Base-by-base conservation (phyloP, 1,140 invertebrate species). In the Drosophila ambigua region DNA sequence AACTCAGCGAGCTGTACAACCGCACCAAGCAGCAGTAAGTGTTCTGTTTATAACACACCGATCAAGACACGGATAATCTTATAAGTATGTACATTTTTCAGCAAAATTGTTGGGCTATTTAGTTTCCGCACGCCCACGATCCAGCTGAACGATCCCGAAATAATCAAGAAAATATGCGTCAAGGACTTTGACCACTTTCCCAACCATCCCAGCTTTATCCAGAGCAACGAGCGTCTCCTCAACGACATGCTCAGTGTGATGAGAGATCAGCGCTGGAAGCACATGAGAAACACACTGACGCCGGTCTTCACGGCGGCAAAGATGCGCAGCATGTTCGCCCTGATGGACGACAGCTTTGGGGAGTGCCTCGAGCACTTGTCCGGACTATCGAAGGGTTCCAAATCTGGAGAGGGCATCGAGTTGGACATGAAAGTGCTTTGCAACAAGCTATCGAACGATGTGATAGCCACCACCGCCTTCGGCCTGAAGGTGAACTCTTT, bases 161-260 rank as follows among this genome's bases (percentile, higher is more conserved):
- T 95, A 4, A 93, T 95, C 3, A 95, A 93, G 68, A 89, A 92
- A 39, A 92, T 95, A 2, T 91, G 92, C 0, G 92, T 95, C 0
- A 95, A 95, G 78, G 93, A 95, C 61, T 96, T 96, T 65, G 94
- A 95, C 2, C 80, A 94, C 76, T 96, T 95, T 63, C 84, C 92
- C 0, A 93, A 95, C 71, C 94, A 94, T 59, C 20, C 20, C 83
- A 90, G 6, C 64, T 75, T 1, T 92, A 94, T 44, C 72, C 94
- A 79, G 11, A 88, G 91, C n/a, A 89, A 93, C 0, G 94, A 95
- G 60, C 93, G 93, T 0, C 53, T 95, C 0, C 90, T 94, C 41
- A 92, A 92, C 13, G 92, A 92, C 9, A 94, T 93, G 76, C 61
- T 95, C 2, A 92, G 93, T 35, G 74, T 92, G 4, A 92, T 95